Evolutionary conservation across 2,113 vertebrate genomes (phyloP).

Genomic region (Zootoca vivipara): DNA sequence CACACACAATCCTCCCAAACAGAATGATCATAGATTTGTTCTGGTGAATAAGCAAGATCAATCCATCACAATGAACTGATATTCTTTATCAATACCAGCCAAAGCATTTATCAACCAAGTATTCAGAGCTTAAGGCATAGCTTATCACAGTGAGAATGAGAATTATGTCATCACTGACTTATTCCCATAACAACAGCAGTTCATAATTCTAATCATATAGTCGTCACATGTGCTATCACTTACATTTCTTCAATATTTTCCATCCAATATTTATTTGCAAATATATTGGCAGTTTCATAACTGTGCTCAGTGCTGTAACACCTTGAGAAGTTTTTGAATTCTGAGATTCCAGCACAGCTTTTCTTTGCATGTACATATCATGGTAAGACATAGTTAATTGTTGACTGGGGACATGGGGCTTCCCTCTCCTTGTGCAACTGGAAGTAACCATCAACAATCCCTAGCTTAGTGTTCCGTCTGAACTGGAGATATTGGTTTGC

Average conservation of each 20-base stretch:
- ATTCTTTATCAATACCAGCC: too few species aligned
- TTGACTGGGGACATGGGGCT: too few species aligned
- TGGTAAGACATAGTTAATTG: background rate
- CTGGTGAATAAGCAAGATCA: background rate
- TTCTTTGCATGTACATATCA: background rate
- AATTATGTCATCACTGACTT: background rate
- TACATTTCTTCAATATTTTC: conserved; percentile 48
- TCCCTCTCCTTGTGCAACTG: background rate
- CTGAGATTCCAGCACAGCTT: conserved; percentile 48
- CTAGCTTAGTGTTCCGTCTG: background rate
- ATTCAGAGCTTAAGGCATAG: background rate
- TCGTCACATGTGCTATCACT: conserved; percentile 24
- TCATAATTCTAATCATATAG: background rate
- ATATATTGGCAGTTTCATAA: conserved; percentile 59
- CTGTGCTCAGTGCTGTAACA: conserved; percentile 62
- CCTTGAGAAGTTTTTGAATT: conserved; percentile 60
- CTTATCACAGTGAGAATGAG: background rate
- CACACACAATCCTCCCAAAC: too few species aligned
- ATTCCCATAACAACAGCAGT: background rate
- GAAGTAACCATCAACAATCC: background rate
- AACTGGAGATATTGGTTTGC: background rate
- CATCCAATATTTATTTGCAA: conserved; percentile 57
- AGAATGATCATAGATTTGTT: background rate
- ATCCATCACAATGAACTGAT: background rate
- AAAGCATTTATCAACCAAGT: background rate